Conservation (phyloP, 1,140 invertebrate genomes). For the Drosophila melanogaster region Release_6_plus_ISO1_MT NT_033779.5:14697001-14697500, state of each 20-base stretch:
- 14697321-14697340: constrained; percentile 18
- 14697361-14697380: too few relatives aligned
- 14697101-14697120: constrained; percentile 56
- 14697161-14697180: constrained; percentile 22
- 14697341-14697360: not conserved
- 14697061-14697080: constrained; percentile 32
- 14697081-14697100: constrained; percentile 74
- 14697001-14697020: not conserved
- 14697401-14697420: too few relatives aligned
- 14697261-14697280: constrained; percentile 15
- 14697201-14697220: constrained; percentile 11
- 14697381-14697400: too few relatives aligned
- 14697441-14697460: not conserved
- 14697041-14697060: constrained; percentile 38
- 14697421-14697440: too few relatives aligned
- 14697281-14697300: constrained; percentile 7
- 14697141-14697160: constrained; percentile 76
- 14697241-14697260: constrained; percentile 55
- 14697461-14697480: not conserved
- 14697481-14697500: not conserved
- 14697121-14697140: constrained; percentile 70
- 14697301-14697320: constrained; percentile 32
- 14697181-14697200: constrained; percentile 18
- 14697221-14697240: constrained; percentile 8
- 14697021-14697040: not conserved